Conservation (phyloP, 2,797 vertebrate species). For the Dromococcyx pavoninus region DNA sequence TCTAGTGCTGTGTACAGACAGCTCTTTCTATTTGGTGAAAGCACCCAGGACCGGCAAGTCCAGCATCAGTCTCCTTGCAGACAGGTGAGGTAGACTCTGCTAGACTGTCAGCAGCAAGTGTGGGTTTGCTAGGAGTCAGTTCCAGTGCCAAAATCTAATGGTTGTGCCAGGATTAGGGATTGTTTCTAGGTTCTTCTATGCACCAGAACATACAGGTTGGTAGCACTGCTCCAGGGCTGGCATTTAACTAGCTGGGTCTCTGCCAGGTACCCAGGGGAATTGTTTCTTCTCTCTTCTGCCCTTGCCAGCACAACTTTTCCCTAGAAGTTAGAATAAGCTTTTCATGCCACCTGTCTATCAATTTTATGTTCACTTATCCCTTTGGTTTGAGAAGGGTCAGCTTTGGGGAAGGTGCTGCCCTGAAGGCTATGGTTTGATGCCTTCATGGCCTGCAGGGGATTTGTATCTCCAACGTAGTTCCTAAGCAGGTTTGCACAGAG, state of each 20-base stretch:
- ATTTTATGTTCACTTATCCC: background rate
- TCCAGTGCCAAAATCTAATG: background rate
- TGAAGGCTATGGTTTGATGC: background rate
- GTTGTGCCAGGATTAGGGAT: background rate
- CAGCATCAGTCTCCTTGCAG: constrained; percentile 53
- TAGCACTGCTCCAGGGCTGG: background rate
- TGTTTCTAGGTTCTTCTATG: background rate
- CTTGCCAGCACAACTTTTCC: background rate
- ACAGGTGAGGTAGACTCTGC: constrained; percentile 73
- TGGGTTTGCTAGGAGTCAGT: background rate
- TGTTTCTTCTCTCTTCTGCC: background rate
- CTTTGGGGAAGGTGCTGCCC: background rate
- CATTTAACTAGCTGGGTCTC: background rate
- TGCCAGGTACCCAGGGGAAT: background rate
- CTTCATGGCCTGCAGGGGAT: background rate
- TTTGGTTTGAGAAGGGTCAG: background rate
- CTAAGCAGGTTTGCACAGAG: background rate
- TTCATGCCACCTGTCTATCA: background rate
- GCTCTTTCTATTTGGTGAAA: constrained; percentile 75
- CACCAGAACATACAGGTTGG: background rate
- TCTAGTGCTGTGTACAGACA: constrained; percentile 77
- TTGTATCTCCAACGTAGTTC: background rate
- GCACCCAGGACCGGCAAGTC: constrained; percentile 31
- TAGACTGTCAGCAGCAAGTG: background rate
- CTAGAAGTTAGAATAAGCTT: background rate